Evolutionary conservation across 1,140 invertebrate genomes (phyloP).

Genomic region (Leptinotarsa texana): DNA sequence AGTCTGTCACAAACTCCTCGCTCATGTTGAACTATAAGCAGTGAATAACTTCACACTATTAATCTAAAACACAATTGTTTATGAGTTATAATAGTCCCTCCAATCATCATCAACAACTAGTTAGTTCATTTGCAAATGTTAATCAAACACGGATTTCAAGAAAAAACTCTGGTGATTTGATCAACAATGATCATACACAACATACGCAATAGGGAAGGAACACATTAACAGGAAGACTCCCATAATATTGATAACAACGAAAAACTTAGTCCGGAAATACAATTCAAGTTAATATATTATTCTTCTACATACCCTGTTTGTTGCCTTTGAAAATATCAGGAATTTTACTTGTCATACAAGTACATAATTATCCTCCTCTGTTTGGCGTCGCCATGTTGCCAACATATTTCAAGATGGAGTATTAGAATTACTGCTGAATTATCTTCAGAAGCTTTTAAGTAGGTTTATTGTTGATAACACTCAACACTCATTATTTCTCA

Average conservation of each 20-base stretch:
- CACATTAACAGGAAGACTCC: background rate
- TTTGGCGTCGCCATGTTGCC: conserved; percentile 52
- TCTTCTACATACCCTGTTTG: background rate
- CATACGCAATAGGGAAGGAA: conserved; percentile 3
- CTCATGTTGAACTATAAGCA: conserved; percentile 58
- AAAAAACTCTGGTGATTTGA: background rate
- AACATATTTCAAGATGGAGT: conserved; percentile 39
- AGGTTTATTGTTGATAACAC: background rate
- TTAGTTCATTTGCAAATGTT: conserved; percentile 1
- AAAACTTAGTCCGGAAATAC: too few species aligned
- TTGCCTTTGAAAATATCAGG: conserved; percentile 13
- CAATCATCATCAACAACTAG: background rate
- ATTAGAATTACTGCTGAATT: background rate
- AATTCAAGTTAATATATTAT: background rate
- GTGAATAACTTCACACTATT: background rate
- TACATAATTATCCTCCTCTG: conserved; percentile 50
- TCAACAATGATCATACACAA: background rate
- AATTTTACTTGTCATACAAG: conserved; percentile 53
- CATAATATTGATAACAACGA: background rate
- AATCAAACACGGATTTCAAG: conserved; percentile 8
- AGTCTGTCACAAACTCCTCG: conserved; percentile 66
- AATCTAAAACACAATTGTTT: conserved; percentile 1
- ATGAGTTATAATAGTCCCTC: background rate
- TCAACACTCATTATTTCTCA: background rate
- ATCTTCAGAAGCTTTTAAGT: too few species aligned